These are phyloP conservation scores for Amblyopsis rosae DNA, from an alignment of 2,113 vertebrate genomes.

Conservation along the genomic window DNA sequence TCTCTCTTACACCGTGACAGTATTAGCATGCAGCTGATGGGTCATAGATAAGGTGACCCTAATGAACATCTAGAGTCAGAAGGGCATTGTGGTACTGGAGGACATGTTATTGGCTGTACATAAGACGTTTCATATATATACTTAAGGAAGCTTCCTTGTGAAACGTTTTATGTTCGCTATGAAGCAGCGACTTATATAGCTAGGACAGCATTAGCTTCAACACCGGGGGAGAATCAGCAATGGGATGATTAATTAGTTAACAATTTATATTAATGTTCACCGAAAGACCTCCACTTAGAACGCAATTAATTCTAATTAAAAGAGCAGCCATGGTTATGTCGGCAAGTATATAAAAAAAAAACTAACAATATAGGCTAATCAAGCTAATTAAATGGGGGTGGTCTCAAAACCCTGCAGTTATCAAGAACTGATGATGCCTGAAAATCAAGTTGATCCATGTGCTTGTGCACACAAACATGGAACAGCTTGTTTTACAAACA, in stretches of 20 bases:
- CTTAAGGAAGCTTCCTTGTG: not conserved
- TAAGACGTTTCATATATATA: too few species aligned
- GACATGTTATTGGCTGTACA: not conserved
- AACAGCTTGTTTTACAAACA: constrained; percentile 59
- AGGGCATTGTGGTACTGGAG: not conserved
- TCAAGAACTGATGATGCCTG: constrained; percentile 60
- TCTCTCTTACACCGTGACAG: constrained; percentile 15
- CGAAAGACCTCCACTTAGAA: constrained; percentile 78
- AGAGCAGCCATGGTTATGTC: constrained; percentile 62
- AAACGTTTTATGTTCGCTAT: not conserved
- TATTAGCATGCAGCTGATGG: constrained; percentile 54
- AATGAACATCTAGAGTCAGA: constrained; percentile 14
- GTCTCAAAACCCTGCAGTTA: constrained; percentile 64
- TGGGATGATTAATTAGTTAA: constrained; percentile 77
- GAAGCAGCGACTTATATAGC: constrained; percentile 17
- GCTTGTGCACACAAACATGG: constrained; percentile 45
- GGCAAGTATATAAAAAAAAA: constrained; percentile 43
- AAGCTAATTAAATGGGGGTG: constrained; percentile 72
- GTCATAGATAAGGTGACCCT: constrained; percentile 40
- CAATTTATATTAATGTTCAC: constrained; percentile 79
- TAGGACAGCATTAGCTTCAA: constrained; percentile 49
- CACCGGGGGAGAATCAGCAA: constrained; percentile 42
- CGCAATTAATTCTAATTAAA: constrained; percentile 80
- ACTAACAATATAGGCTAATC: constrained; percentile 69
- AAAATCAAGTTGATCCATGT: constrained; percentile 63